phyloP scores from a whole-genome alignment of 2,113 vertebrate genomes.

The Stictonetta naevosa region DNA sequence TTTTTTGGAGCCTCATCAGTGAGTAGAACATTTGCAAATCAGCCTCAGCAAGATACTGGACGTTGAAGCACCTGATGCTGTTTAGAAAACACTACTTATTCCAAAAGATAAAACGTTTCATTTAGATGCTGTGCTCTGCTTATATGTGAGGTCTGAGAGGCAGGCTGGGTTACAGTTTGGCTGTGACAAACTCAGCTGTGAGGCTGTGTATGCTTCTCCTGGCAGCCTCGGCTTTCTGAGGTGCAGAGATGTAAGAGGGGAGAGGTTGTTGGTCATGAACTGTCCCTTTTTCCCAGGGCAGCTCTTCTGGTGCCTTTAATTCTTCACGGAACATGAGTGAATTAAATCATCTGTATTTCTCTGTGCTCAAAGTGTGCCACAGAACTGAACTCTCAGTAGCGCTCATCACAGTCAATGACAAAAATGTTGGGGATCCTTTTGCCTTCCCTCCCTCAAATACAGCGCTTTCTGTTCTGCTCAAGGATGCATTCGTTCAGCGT shows the following conservation, averaged over 20 bases:
- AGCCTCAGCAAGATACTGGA: neutral
- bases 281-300: neutral
- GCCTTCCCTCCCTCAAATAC: neutral
- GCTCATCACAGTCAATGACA: neutral
- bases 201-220: neutral
- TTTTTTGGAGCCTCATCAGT: neutral
- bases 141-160: neutral
- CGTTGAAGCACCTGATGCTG: neutral
- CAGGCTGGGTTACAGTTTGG: neutral
- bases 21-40: neutral
- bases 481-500: neutral
- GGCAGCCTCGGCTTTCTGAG: fast-evolving
- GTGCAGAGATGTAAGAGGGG: neutral
- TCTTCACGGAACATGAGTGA: neutral
- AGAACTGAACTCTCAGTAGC: neutral
- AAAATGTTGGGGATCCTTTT: neutral
- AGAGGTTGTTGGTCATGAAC: neutral
- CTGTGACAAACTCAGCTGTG: neutral
- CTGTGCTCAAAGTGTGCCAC: neutral
- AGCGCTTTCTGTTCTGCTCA: neutral
- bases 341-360: neutral
- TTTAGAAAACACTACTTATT: constrained; percentile 26
- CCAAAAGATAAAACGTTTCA: neutral
- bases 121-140: neutral
- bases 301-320: neutral